Evolutionary conservation across 2,113 vertebrate species (phyloP).

Genomic region (Cercocebus atys): DNA sequence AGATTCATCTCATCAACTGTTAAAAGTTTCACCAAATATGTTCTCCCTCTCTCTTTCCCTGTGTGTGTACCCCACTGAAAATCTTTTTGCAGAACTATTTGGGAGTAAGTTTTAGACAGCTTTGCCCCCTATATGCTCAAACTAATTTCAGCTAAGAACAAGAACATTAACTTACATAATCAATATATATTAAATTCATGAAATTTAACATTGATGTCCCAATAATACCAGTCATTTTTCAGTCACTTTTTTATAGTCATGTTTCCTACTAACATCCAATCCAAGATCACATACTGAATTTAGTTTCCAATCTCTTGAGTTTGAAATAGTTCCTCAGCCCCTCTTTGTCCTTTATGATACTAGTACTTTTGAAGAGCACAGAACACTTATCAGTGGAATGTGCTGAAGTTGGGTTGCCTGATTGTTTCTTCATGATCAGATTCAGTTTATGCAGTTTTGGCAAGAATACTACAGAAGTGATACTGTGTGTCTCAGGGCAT

Average conservation of each 20-base stretch:
- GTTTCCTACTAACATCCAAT: background rate
- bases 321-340: background rate
- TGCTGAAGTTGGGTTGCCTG: background rate
- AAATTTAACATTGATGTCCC: background rate
- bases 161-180: background rate
- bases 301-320: background rate
- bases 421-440: background rate
- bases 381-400: background rate
- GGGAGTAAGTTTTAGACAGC: background rate
- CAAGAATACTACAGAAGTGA: background rate
- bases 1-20: background rate
- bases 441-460: background rate
- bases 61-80: background rate
- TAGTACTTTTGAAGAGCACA: background rate
- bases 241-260: background rate
- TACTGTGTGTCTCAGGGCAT: background rate
- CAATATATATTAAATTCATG: background rate
- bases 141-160: background rate
- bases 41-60: background rate
- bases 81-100: background rate
- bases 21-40: background rate
- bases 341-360: background rate
- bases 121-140: background rate
- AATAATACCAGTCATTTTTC: background rate
- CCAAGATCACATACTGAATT: background rate